Evolutionary conservation across 2,113 vertebrate species (phyloP).

Genomic region (Lepidothrix coronata): DNA sequence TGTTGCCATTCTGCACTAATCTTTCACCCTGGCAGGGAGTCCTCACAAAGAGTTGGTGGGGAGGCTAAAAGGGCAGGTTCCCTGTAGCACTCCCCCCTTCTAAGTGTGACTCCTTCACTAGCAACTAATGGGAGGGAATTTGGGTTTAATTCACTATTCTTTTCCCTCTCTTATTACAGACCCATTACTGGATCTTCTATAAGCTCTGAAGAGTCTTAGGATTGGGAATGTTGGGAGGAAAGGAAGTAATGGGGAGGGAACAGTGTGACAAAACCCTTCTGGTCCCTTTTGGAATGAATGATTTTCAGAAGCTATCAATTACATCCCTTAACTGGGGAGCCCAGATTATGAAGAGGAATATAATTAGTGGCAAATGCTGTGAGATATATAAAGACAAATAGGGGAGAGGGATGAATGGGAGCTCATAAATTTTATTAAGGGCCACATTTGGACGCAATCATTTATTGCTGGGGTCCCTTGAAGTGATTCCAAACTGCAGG

Average conservation of each 20-base stretch:
- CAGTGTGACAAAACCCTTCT: conserved; percentile 63
- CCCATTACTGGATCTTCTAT: neutral
- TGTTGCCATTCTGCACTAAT: neutral
- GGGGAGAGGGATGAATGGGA: conserved; percentile 33
- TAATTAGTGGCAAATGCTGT: conserved; percentile 74
- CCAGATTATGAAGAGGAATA: conserved; percentile 74
- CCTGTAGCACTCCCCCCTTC: neutral
- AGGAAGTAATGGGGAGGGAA: neutral
- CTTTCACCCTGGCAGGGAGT: conserved; percentile 40
- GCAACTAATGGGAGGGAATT: neutral
- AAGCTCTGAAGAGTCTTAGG: conserved; percentile 24
- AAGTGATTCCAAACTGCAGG: conserved; percentile 32
- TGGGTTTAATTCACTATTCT: neutral
- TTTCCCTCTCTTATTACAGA: neutral
- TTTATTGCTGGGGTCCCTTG: conserved; percentile 43
- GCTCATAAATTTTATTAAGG: conserved; percentile 64
- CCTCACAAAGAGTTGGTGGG: neutral
- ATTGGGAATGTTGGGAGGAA: neutral
- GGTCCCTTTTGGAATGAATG: conserved; percentile 65
- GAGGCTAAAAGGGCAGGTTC: neutral
- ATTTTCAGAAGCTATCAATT: conserved; percentile 84
- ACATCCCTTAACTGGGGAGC: conserved; percentile 78
- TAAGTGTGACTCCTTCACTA: neutral
- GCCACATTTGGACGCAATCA: conserved; percentile 29
- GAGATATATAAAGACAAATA: conserved; percentile 74